Evolutionary conservation across 2,113 vertebrate genomes (phyloP), one percentile per base, ranked within the genome.

Genomic region (Muntiacus reevesi): DNA sequence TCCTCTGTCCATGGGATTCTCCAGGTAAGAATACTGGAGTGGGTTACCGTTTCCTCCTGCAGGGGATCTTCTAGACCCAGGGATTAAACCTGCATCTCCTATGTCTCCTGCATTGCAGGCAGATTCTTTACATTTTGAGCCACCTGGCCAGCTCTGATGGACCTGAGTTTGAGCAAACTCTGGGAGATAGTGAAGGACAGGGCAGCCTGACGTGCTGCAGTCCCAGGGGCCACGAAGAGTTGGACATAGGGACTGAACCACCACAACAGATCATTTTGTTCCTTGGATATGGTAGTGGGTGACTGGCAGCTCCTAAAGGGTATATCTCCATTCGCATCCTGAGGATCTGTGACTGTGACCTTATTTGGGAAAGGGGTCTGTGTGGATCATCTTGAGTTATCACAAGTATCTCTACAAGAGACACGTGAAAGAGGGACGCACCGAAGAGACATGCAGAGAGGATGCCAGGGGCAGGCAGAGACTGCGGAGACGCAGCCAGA

Each of bases 401-500:
- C 28, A 64, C 36, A 30, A 43, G 19, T 82, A 47, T 47, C n/a
- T 83, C 59, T 67, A 19, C 14, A 52, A 59, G 47, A 93, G 64
- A 13, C 12, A 45, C 3, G 3, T 14, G 71, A 43, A 59, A 52
- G 36, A 93, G 78, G 12, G 11, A 16, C 1, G 1, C 6, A 7
- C 54, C 55, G 57, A 13, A 36, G 27, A 47, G n/a, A 87, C 5
- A 7, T 7, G 0, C 5, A 45, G 14, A 17, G 81, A n/a, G 19
- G 5, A 52, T 45, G 2, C 10, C 21, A 28, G 67, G 52, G 14
- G 30, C 36, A 74, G 23, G 60, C 11, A 3, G 43, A 81, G 10
- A 25, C 15, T 11, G 7, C 1, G 6, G 13, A 17, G 60, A 6
- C 6, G 3, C 1, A 25, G 57, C 7, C 27, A 17, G 4, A 43